phyloP scores from a whole-genome alignment of 2,888 invertebrate genomes.

The Lepetodrilus schrolli region DNA sequence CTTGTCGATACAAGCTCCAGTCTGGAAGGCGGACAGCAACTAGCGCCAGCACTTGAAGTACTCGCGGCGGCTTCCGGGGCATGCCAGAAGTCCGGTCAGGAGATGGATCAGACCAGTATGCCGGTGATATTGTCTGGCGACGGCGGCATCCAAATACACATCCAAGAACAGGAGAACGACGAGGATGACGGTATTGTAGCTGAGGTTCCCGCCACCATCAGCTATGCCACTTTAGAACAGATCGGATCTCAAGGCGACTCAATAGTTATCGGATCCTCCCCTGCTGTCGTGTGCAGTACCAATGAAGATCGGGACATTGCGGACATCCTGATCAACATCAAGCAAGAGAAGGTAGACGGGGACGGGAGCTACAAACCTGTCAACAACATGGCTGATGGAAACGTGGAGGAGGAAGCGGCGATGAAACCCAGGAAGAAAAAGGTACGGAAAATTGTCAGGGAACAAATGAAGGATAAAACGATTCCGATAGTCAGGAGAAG shows the following conservation, averaged over 20 bases:
- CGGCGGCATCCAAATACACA: neutral
- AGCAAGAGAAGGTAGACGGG: neutral
- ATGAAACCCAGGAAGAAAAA: neutral
- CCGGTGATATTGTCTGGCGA: neutral
- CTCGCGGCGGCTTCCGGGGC: neutral
- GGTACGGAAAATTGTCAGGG: neutral
- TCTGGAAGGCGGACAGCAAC: neutral
- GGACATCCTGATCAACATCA: constrained; percentile 22
- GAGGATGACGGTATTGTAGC: neutral
- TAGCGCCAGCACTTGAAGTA: neutral
- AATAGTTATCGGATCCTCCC: neutral
- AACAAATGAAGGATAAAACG: neutral
- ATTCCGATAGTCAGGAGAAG: neutral
- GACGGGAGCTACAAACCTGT: too few relatives aligned
- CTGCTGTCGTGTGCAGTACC: too few relatives aligned
- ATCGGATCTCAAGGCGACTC: neutral
- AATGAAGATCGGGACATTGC: constrained; percentile 12
- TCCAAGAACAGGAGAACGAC: neutral
- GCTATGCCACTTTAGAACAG: too few relatives aligned
- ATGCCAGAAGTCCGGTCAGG: neutral
- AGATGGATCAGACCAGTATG: neutral
- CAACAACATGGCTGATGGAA: too few relatives aligned
- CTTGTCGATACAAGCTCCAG: neutral
- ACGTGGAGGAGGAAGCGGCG: neutral
- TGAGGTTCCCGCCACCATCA: neutral